Conservation (phyloP, 2,888 invertebrate genomes). For the Machimus atricapillus region DNA sequence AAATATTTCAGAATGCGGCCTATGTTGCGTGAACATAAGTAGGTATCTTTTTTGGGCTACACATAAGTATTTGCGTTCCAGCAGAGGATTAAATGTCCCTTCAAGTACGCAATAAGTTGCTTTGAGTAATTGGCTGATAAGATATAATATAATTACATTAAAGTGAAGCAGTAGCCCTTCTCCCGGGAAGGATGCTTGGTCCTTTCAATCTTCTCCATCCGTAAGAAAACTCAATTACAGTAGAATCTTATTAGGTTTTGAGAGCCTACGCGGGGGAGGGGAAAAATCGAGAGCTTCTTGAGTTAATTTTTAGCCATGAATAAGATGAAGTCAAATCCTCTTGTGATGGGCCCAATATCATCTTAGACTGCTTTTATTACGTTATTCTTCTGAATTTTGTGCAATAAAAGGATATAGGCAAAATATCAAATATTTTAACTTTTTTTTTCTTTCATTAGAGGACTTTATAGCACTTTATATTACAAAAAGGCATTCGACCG, state of each 20-base stretch:
- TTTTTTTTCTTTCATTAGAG: not conserved
- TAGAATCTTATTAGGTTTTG: conserved; percentile 14
- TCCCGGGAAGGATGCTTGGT: not conserved
- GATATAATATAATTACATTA: not conserved
- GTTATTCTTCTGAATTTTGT: not conserved
- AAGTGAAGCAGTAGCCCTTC: not conserved
- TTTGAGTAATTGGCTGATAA: conserved; percentile 14
- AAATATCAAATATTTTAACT: not conserved
- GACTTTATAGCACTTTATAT: not conserved
- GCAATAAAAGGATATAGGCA: not conserved
- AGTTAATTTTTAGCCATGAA: not conserved
- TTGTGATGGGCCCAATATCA: not conserved
- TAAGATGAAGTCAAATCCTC: not conserved
- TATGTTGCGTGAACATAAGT: not conserved
- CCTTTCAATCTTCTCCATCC: not conserved
- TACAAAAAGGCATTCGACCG: not conserved
- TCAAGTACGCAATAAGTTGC: conserved; percentile 4
- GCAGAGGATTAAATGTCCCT: not conserved
- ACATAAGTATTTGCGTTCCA: not conserved
- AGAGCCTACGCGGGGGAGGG: not conserved
- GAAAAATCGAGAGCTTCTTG: not conserved
- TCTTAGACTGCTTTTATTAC: not conserved
- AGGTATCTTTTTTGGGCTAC: not conserved
- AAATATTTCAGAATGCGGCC: not conserved
- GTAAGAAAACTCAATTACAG: conserved; percentile 9